A percentile compares a stretch with the other conserved stretches of the same genome.
Conservation (phyloP, 2,113 vertebrate genomes). For the Pygoscelis antarcticus region DNA sequence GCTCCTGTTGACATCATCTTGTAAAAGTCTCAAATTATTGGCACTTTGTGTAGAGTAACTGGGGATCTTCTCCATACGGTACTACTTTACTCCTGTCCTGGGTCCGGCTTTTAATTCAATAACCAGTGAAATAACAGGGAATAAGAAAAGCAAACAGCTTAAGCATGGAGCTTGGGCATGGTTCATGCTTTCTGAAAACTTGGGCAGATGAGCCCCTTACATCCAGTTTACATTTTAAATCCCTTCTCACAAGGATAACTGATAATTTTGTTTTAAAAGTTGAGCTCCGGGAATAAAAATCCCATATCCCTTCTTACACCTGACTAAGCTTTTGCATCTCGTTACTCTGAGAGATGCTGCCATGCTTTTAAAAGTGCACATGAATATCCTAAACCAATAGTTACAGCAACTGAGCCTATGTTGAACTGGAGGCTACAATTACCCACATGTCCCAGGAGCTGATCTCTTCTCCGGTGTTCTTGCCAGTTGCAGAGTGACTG, state of each 20-base stretch:
- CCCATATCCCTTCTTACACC: not conserved
- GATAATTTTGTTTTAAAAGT: not conserved
- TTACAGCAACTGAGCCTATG: not conserved
- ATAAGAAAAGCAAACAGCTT: not conserved
- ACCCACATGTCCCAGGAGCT: not conserved
- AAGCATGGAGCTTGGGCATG: not conserved
- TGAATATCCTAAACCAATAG: not conserved
- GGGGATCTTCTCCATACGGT: not conserved
- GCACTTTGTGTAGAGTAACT: not conserved
- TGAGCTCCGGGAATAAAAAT: not conserved
- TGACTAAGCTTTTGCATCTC: not conserved
- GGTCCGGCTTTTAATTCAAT: not conserved
- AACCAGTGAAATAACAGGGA: not conserved
- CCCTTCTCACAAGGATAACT: not conserved
- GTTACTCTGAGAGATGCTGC: not conserved
- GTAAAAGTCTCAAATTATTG: not conserved
- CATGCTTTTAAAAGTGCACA: not conserved
- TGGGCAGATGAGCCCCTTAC: not conserved
- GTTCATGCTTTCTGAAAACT: not conserved
- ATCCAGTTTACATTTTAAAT: not conserved
- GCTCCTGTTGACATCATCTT: not conserved
- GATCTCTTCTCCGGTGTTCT: not conserved
- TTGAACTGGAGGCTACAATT: not conserved
- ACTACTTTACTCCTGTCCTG: not conserved
- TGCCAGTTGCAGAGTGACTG: not conserved